Evolutionary conservation across 2,113 vertebrate species (phyloP).

Genomic region (Osmerus mordax): DNA sequence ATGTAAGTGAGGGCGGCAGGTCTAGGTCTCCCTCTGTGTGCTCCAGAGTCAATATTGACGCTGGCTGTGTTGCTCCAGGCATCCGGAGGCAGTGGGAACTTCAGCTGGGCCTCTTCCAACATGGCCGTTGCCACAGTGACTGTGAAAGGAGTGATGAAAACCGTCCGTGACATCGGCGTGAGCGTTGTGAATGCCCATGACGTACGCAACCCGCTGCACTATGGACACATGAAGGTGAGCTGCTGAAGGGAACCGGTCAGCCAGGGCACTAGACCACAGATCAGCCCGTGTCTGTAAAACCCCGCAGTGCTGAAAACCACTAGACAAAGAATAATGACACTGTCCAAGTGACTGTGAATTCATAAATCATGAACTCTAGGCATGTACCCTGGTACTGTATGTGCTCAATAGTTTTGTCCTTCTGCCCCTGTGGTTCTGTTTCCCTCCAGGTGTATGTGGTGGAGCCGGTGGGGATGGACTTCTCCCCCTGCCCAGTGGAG

Average conservation of each 20-base stretch:
- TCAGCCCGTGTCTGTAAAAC: too few relatives aligned
- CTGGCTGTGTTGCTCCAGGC: slow-evolving; percentile 66
- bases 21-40: background rate
- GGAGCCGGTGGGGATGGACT: slow-evolving; percentile 90
- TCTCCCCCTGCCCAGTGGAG: slow-evolving; percentile 82
- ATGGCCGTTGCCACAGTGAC: slow-evolving; percentile 84
- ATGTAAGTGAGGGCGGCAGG: too few relatives aligned
- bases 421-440: background rate
- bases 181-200: slow-evolving; percentile 84
- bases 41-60: background rate
- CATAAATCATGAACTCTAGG: background rate
- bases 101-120: slow-evolving; percentile 90
- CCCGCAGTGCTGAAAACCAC: too few relatives aligned
- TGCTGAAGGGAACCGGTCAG: background rate
- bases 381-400: too few relatives aligned
- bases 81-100: slow-evolving; percentile 91
- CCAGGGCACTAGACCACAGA: too few relatives aligned
- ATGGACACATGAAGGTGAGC: slow-evolving; percentile 87
- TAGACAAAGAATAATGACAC: too few relatives aligned
- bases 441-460: slow-evolving; percentile 83
- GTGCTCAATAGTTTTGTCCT: background rate
- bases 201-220: slow-evolving; percentile 84
- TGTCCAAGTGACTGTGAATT: too few relatives aligned
- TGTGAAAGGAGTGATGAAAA: slow-evolving; percentile 88
- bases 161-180: slow-evolving; percentile 82